Evolutionary conservation across 2,113 vertebrate species (phyloP), one percentile per base, ranked within the genome.

Genomic region (Amazona vittata): DNA sequence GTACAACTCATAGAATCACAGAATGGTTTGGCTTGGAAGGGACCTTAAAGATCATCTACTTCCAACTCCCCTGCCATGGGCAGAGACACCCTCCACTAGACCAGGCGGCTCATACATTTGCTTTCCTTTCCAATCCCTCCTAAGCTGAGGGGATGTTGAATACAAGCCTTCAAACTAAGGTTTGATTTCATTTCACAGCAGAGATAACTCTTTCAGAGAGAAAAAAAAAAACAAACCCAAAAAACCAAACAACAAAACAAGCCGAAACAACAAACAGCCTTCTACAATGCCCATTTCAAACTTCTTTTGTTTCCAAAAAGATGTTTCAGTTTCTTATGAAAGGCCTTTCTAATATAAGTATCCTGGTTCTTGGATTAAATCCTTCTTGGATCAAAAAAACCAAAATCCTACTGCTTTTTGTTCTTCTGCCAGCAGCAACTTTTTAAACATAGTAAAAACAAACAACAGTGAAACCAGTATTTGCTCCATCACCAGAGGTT

Each of bases 391-490:
- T 85, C 9, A 75, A 70, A 57, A 39, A 63, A 37, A 64, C 60
- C 24, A 59, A 4, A 60, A 35, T 35, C 50, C 41, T 87, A 77
- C 41, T 39, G 9, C 2, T 39, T 93, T 94, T 89, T 87, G 44
- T 49, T 90, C 62, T 73, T 83, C 28, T 81, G 84, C 69, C 89
- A 96, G 87, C 29, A 89, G 31, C 63, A 93, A 87, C 70, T 89
- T 93, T 90, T 95, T 74, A 80, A 88, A 67, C 33, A 26, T 39
- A 83, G 24, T 73, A 75, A 87, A 96, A 97, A 83, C 20, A 94
- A 96, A 74, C 35, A 69, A 76, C 1, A 0, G 14, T 67, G 63
- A 73, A 81, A 89, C 52, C 55, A 89, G 46, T 63, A 91, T 83
- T 96, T 37, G 11, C 35, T 84, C 73, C 31, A 63, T 74, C 85